phyloP scores from a whole-genome alignment of 2,797 vertebrate genomes.

The Semaprochilodus insignis region DNA sequence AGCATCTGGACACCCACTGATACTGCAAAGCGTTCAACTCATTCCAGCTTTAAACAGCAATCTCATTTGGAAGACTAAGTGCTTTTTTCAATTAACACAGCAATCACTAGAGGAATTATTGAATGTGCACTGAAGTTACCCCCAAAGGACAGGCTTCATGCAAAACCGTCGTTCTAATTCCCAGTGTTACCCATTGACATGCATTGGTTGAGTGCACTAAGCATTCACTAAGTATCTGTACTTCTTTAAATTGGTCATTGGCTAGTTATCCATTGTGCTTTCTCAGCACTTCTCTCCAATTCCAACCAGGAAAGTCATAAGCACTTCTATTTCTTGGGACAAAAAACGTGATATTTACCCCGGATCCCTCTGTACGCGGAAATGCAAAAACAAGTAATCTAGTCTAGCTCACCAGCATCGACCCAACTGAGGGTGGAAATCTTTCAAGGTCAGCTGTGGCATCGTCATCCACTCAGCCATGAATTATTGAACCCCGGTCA shows the following conservation, averaged over 20 bases:
- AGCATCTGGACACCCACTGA: no score
- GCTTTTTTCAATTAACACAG: constrained; percentile 30
- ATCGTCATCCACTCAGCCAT: constrained; percentile 31
- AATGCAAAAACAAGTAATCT: not conserved
- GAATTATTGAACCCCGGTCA: constrained; percentile 42
- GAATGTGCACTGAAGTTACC: constrained; percentile 7
- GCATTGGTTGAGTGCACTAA: not conserved
- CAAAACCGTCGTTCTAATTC: not conserved
- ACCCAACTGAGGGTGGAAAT: not conserved
- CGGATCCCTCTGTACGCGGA: not conserved
- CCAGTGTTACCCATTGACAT: not conserved
- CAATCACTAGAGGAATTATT: constrained; percentile 34
- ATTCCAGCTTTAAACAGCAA: constrained; percentile 9
- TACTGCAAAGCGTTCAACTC: not conserved
- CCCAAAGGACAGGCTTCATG: constrained; percentile 9
- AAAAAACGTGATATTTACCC: not conserved
- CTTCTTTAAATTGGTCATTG: not conserved
- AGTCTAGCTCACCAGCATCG: not conserved
- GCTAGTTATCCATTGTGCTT: not conserved
- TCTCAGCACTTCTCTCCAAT: not conserved
- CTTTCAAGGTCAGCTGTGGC: constrained; percentile 41
- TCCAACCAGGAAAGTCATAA: not conserved
- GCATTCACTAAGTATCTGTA: not conserved
- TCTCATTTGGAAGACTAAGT: not conserved
- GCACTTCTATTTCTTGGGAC: not conserved